A percentile compares a stretch with the other conserved stretches of the same genome.
Evolutionary conservation across 2,113 vertebrate species (phyloP).

Genomic region (Brevimyrus niger): DNA sequence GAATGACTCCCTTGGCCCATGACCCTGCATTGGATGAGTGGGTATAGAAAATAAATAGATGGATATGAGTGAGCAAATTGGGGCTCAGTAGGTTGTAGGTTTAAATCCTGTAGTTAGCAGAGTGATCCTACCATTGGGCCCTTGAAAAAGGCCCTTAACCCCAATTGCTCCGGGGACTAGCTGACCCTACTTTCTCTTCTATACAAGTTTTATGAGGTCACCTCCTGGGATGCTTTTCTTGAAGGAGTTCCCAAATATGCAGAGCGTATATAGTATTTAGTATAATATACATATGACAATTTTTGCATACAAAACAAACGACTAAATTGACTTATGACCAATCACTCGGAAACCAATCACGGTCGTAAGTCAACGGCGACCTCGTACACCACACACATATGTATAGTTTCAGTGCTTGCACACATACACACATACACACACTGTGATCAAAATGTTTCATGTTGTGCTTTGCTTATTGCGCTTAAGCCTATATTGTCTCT

Average conservation of each 20-base stretch:
- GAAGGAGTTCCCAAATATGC: background rate
- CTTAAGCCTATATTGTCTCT: background rate
- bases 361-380: too few species aligned
- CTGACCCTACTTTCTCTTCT: background rate
- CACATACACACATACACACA: background rate
- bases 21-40: background rate
- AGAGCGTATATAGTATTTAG: background rate
- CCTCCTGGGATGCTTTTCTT: background rate
- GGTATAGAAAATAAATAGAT: background rate
- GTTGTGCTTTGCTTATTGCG: background rate
- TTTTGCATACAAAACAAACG: too few species aligned
- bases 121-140: background rate
- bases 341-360: too few species aligned
- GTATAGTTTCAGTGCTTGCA: too few species aligned
- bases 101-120: background rate
- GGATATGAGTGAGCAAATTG: background rate
- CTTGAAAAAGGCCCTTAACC: background rate
- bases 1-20: background rate
- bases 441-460: background rate
- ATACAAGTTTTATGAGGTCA: background rate
- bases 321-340: too few species aligned
- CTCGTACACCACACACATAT: too few species aligned
- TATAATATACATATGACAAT: too few species aligned
- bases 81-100: too few species aligned
- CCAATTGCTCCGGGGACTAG: background rate